Evolutionary conservation across 30 jellyfish, hydroid and myxozoan species (phyloP).

Genomic region (Morbakka virulenta): DNA sequence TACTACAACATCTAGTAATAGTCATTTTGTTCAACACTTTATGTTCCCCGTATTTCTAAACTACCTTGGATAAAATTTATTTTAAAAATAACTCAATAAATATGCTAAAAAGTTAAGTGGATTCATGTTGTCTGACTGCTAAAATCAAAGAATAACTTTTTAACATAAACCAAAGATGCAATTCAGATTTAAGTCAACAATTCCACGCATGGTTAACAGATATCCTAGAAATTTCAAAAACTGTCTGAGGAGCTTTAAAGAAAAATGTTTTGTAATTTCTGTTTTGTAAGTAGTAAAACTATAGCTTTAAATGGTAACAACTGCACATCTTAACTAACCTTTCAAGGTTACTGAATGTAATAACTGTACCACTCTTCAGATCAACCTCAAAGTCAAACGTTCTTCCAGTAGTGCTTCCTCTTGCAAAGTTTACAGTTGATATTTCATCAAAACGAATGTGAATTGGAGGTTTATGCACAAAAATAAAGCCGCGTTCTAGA

Average conservation of each 20-base stretch:
- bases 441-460: conserved; percentile 91
- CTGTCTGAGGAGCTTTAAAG: too few relatives aligned
- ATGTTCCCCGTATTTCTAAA: too few relatives aligned
- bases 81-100: too few relatives aligned
- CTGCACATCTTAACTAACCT: conserved; percentile 75
- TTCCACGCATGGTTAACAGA: neutral
- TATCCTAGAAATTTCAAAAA: neutral
- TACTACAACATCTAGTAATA: too few relatives aligned
- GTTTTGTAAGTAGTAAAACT: too few relatives aligned
- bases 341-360: conserved; percentile 83
- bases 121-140: too few relatives aligned
- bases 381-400: conserved; percentile 92
- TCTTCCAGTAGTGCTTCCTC: conserved; percentile 97
- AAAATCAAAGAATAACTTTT: too few relatives aligned
- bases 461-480: conserved; percentile 95
- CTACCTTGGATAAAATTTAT: too few relatives aligned
- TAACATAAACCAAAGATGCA: neutral
- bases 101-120: too few relatives aligned
- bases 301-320: too few relatives aligned
- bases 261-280: too few relatives aligned
- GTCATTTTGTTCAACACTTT: too few relatives aligned
- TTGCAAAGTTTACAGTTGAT: conserved; percentile 82
- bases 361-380: conserved; percentile 74
- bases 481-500: conserved; percentile 89
- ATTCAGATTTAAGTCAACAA: neutral